Percentiles rank a stretch among this genome's conserved stretches.
Evolutionary conservation across 2,113 vertebrate species (phyloP).

Genomic region (Phrynosoma platyrhinos): DNA sequence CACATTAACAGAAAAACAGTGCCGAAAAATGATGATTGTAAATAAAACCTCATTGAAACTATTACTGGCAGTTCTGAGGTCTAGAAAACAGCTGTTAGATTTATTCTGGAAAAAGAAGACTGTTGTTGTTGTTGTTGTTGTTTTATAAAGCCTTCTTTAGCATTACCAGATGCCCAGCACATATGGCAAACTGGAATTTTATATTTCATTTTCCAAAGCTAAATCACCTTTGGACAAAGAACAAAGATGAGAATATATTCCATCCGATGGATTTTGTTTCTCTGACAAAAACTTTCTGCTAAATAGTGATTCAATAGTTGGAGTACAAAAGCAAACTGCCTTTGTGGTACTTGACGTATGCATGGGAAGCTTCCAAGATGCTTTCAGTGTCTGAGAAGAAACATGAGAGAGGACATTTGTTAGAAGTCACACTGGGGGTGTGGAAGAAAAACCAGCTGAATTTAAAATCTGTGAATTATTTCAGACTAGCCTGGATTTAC

Average conservation of each 20-base stretch:
- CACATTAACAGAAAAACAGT: neutral
- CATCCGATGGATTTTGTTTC: slow-evolving; percentile 1
- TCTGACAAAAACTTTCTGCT: neutral
- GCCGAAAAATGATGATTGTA: slow-evolving; percentile 4
- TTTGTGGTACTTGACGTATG: neutral
- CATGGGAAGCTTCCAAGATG: neutral
- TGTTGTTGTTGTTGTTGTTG: neutral
- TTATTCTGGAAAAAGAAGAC: neutral
- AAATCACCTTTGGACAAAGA: slow-evolving; percentile 4
- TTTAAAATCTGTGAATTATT: neutral
- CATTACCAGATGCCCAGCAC: slow-evolving; percentile 6
- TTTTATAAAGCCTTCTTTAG: neutral
- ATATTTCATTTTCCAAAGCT: slow-evolving; percentile 10
- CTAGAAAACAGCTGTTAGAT: neutral
- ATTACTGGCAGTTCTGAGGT: neutral
- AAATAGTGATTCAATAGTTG: neutral
- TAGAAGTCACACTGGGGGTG: neutral
- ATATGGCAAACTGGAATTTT: neutral
- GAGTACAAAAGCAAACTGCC: neutral
- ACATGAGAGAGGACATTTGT: neutral
- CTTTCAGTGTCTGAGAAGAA: neutral
- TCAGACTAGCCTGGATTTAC: neutral
- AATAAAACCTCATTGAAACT: neutral
- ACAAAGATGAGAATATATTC: neutral
- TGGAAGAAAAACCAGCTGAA: too few relatives aligned